Conservation (phyloP, 2,113 vertebrate species). For the Brachyistius frenatus region DNA sequence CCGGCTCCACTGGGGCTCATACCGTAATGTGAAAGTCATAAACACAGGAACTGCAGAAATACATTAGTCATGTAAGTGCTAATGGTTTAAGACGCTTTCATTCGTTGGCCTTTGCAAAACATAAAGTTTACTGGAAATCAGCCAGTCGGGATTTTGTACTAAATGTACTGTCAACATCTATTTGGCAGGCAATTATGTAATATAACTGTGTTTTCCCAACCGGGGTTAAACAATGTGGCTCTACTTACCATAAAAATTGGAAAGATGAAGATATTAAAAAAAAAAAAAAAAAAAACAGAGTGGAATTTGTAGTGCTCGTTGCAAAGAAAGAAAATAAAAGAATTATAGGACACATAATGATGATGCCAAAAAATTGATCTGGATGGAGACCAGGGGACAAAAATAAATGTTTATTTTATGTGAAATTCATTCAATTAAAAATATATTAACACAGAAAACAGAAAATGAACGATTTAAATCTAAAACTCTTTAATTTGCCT, state of each 20-base stretch:
- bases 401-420: too few relatives aligned
- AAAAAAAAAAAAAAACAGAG: too few relatives aligned
- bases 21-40: constrained; percentile 49
- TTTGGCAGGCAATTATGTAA: constrained; percentile 34
- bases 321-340: too few relatives aligned
- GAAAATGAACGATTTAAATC: too few relatives aligned
- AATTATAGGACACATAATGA: too few relatives aligned
- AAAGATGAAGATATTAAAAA: background rate
- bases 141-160: constrained; percentile 45
- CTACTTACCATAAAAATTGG: background rate
- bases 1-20: constrained; percentile 30
- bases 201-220: constrained; percentile 11
- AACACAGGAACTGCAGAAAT: constrained; percentile 61
- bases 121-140: constrained; percentile 25
- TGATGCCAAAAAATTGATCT: too few relatives aligned
- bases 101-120: constrained; percentile 30
- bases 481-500: too few relatives aligned
- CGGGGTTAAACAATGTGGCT: background rate
- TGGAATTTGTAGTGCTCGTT: too few relatives aligned
- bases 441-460: too few relatives aligned
- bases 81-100: constrained; percentile 57
- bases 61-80: constrained; percentile 42
- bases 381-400: too few relatives aligned
- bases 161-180: constrained; percentile 53
- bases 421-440: too few relatives aligned